Conservation (phyloP, 2,888 invertebrate species). For the Laothoe populi region DNA sequence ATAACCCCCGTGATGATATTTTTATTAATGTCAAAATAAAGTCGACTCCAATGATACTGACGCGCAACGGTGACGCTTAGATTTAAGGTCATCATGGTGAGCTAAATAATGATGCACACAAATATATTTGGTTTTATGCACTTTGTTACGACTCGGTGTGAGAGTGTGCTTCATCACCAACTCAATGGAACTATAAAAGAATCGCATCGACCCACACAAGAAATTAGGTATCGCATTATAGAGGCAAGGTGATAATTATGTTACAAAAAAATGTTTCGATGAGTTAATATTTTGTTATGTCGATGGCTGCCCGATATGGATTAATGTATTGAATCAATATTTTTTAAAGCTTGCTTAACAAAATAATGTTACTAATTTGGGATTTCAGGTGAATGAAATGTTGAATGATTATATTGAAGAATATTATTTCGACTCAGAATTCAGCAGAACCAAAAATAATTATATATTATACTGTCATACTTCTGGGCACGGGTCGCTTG, state of each 20-base stretch:
- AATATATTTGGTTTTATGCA: conserved; percentile 4
- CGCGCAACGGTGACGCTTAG: conserved; percentile 30
- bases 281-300: conserved; percentile 77
- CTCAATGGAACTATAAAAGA: conserved; percentile 74
- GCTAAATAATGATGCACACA: neutral
- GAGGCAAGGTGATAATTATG: conserved; percentile 80
- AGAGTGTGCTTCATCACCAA: conserved; percentile 48
- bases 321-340: conserved; percentile 49
- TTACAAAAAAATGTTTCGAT: conserved; percentile 76
- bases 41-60: conserved; percentile 64
- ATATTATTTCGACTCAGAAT: too few species aligned
- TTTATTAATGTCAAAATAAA: conserved; percentile 85
- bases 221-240: conserved; percentile 81
- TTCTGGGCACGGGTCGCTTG: too few species aligned
- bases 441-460: too few species aligned
- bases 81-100: too few species aligned
- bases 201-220: conserved; percentile 75
- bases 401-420: neutral
- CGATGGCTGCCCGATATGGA: conserved; percentile 65
- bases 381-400: neutral
- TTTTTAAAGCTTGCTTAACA: conserved; percentile 23
- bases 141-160: conserved; percentile 55
- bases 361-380: conserved; percentile 6
- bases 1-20: conserved; percentile 83
- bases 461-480: too few species aligned